Conservation (phyloP, 1,140 invertebrate species). For the Bombus balteatus region DNA sequence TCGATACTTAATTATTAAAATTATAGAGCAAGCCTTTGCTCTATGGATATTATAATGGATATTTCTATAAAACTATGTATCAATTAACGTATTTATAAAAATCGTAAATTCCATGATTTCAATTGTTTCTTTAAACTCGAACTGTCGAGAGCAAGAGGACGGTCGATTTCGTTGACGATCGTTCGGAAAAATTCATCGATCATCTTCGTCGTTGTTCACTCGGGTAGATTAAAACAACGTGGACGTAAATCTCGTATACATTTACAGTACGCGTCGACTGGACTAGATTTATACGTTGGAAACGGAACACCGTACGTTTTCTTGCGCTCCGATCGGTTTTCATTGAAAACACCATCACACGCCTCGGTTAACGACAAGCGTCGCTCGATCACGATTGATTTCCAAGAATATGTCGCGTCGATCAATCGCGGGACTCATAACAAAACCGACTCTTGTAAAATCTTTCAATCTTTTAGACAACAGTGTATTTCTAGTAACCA, state of each 20-base stretch:
- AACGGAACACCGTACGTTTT: slow-evolving; percentile 24
- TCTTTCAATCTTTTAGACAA: background rate
- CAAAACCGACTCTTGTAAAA: background rate
- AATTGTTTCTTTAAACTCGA: background rate
- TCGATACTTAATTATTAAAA: background rate
- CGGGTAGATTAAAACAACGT: background rate
- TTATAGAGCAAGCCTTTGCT: background rate
- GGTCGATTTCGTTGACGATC: background rate
- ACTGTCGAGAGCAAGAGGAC: background rate
- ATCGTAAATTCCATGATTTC: background rate
- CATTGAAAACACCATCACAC: slow-evolving; percentile 18
- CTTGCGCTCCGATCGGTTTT: slow-evolving; percentile 12
- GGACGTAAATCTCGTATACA: slow-evolving; percentile 42
- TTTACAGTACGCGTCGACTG: slow-evolving; percentile 54
- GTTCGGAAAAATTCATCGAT: background rate
- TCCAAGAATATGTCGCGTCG: background rate
- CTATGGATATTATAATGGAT: no score
- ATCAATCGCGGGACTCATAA: background rate
- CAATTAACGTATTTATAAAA: background rate
- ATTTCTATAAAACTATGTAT: background rate
- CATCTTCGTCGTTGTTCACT: background rate
- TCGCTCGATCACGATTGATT: slow-evolving; percentile 12
- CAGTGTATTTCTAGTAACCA: background rate
- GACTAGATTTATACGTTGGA: slow-evolving; percentile 62
- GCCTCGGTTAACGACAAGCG: background rate